Percentiles rank a stretch among this genome's conserved stretches.
Evolutionary conservation across 2,113 vertebrate genomes (phyloP).

Genomic region (Pristiophorus japonicus): DNA sequence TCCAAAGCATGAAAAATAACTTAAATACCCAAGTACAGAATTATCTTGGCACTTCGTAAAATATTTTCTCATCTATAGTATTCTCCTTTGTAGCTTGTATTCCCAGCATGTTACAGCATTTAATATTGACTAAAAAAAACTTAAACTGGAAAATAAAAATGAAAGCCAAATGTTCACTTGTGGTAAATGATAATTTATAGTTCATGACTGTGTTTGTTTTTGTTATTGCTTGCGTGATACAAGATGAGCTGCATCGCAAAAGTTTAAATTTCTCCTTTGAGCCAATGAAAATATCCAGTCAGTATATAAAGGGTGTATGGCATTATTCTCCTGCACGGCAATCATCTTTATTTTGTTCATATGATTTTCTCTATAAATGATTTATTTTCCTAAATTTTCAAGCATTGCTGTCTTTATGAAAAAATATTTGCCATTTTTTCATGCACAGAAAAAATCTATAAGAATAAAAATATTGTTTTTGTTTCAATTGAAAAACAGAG

Average conservation of each 20-base stretch:
- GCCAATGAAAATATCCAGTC: background rate
- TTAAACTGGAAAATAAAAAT: background rate
- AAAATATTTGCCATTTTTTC: background rate
- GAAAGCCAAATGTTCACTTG: background rate
- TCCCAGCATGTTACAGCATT: background rate
- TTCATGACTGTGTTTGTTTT: background rate
- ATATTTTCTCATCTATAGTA: background rate
- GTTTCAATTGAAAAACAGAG: background rate
- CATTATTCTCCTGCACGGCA: background rate
- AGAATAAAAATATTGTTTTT: background rate
- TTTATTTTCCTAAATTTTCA: background rate
- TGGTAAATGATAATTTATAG: background rate
- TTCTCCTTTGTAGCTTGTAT: background rate
- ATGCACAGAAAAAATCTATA: background rate
- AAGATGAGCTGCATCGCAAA: background rate
- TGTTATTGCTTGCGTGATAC: background rate
- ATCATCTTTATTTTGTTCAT: background rate
- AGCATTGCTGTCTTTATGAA: background rate
- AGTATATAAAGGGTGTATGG: too few species aligned
- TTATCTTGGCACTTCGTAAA: background rate
- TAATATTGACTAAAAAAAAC: background rate
- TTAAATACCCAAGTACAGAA: background rate
- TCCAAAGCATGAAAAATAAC: background rate
- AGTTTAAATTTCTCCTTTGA: background rate
- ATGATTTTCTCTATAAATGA: background rate